Evolutionary conservation across 2,888 invertebrate genomes (phyloP), one percentile per base, ranked within the genome.

Genomic region (Noctua janthe): DNA sequence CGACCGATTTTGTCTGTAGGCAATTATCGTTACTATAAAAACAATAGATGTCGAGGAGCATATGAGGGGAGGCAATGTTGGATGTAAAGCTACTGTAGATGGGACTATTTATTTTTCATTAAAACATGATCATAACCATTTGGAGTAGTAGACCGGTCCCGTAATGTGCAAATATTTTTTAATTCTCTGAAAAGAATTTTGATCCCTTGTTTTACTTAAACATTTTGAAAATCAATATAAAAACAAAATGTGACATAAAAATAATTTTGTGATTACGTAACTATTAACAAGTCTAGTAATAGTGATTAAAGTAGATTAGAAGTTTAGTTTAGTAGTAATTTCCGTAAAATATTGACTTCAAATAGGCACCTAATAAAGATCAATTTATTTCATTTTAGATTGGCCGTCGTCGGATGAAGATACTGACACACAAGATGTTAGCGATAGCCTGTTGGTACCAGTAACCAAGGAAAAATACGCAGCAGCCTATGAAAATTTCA

Each of bases 21-120:
- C 1, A 54, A 69, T 3, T 89, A 92, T 76, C 92, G 93, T 20
- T 95, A 90, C 82, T 92, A 94, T 82, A 91, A 90, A 72, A 93
- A 92, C 72, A 92, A 92, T 67, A 84, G 89, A n/a, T 90, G 91
- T 54, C 85, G 74, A 43, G 94, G 94, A 10, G 74, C 86, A 29
- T 29, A 29, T 29, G 29, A 29, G 76, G 3, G 29, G 72, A 2
- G 66, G 66, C 29, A 69, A 17, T n/a, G 39, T 35, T n/a, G 84
- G 76, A 43, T 89, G 88, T 70, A 84, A 59, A 67, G 89, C 78
- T 1, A 83, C 86, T 11, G 54, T 86, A 13, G 47, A 83, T 49
- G 75, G n/a, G 39, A 39, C 39, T 23, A 89, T 88, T 67, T 17
- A 89, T 89, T 64, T 15, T 89, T n/a, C 15, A 70, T 29, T 64